Evolutionary conservation across 2,888 invertebrate species (phyloP).

Genomic region (Aelia acuminata): DNA sequence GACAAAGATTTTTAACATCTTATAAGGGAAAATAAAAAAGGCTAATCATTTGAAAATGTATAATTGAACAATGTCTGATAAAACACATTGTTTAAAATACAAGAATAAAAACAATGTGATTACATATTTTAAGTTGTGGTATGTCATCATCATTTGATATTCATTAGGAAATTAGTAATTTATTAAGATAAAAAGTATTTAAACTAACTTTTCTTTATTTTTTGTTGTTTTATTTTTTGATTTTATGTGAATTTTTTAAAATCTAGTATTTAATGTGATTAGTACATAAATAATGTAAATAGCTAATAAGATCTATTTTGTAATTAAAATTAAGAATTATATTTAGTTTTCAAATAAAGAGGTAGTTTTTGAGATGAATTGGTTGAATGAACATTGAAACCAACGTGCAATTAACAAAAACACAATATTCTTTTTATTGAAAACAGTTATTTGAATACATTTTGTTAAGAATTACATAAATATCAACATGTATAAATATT

Average conservation of each 20-base stretch:
- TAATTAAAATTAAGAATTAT: slow-evolving; percentile 1
- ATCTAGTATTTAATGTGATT: background rate
- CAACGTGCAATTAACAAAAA: background rate
- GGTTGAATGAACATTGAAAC: background rate
- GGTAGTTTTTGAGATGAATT: background rate
- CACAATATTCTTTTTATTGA: slow-evolving; percentile 13
- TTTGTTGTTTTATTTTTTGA: background rate
- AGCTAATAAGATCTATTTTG: background rate
- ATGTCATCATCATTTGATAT: background rate
- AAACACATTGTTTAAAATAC: background rate
- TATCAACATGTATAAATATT: slow-evolving; percentile 35
- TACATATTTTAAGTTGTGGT: background rate
- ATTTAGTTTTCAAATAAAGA: slow-evolving; percentile 19
- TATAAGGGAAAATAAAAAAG: background rate
- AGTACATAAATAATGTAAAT: slow-evolving; percentile 4
- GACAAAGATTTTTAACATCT: background rate
- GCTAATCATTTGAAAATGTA: slow-evolving; percentile 13
- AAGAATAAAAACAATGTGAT: slow-evolving; percentile 41
- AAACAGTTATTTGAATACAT: background rate
- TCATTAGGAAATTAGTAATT: slow-evolving; percentile 32
- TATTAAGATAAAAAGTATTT: slow-evolving; percentile 30
- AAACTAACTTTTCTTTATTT: slow-evolving; percentile 10
- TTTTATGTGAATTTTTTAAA: background rate
- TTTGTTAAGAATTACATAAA: background rate
- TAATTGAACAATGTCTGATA: slow-evolving; percentile 9